Base-by-base conservation (phyloP, 2,113 vertebrate species). In the Corvus moneduloides region DNA sequence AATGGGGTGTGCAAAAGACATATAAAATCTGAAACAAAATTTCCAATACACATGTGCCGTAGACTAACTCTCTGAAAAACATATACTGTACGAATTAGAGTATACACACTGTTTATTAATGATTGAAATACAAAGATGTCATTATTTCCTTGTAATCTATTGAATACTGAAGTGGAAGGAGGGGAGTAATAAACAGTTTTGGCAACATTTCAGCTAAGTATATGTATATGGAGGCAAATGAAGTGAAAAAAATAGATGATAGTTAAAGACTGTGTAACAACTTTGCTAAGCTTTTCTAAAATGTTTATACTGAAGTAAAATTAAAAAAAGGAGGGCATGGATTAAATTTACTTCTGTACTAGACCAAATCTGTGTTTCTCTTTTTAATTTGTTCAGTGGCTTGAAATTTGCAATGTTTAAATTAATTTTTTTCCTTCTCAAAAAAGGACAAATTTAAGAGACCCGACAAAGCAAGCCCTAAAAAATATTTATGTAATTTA, bases 291-390 rank as follows among this genome's bases (percentile, higher is more conserved):
- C 23, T 72, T 80, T 87, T 35, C 5, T 0, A 30, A 82, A 79
- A 33, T 26, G 2, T 27, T 11, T n/a, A 6, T 66, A 20, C 41
- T 30, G 23, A 55, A 61, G 2, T 13, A 55, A 32, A 64, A 54
- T 32, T 1, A 0, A 24, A 33, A 61, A 61, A 46, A 46, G 3
- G 11, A 23, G 4, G 0, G 0, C 2, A 9, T 32, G 10, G 6
- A 63, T 35, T 73, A 68, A 63, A 77, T 41, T 39, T 35, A 21
- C 28, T 63, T 19, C 13, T 63, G 3, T 14, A 26, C 12, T 51
- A 61, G 26, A 23, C 9, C 4, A 49, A 39, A 48, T 49, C 7
- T 59, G 4, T 51, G 7, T 37, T 59, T 83, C 9, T 63, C 12
- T 55, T 61, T 61, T 17, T 23, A 24, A 63, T 62, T 79, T 75